Conservation (phyloP, 2,113 vertebrate genomes). For the Nycticebus coucang region DNA sequence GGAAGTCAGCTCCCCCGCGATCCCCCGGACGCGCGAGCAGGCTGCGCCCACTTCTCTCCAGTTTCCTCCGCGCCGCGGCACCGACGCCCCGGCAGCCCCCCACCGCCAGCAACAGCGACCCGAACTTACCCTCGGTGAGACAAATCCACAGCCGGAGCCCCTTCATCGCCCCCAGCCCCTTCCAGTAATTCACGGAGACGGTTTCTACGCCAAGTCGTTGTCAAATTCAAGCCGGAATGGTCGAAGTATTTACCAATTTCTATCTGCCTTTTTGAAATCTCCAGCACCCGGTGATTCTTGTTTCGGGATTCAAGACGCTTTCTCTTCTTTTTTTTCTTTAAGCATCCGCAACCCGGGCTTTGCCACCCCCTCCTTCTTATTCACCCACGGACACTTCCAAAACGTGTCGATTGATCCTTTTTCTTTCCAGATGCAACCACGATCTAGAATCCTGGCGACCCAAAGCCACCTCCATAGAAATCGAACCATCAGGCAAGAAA, state of each 20-base stretch:
- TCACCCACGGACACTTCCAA: slow-evolving; percentile 84
- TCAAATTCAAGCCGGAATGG: slow-evolving; percentile 72
- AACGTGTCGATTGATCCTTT: slow-evolving; percentile 80
- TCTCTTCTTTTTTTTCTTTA: slow-evolving; percentile 31
- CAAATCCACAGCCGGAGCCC: slow-evolving; percentile 18
- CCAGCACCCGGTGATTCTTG: slow-evolving; percentile 48
- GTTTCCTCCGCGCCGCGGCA: background rate
- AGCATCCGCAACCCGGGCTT: slow-evolving; percentile 71
- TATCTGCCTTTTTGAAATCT: slow-evolving; percentile 67
- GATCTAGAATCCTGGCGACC: slow-evolving; percentile 79
- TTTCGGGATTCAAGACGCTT: slow-evolving; percentile 59
- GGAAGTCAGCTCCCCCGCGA: background rate
- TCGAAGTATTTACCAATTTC: slow-evolving; percentile 87
- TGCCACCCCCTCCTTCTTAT: background rate
- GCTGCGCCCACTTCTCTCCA: background rate
- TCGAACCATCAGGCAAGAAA: slow-evolving; percentile 87
- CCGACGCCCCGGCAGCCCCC: slow-evolving; percentile 15
- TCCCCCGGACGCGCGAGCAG: slow-evolving; percentile 32
- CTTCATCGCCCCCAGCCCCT: slow-evolving; percentile 43
- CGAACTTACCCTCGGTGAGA: slow-evolving; percentile 54
- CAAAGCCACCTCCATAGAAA: slow-evolving; percentile 85
- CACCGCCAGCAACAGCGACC: background rate
- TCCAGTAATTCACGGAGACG: slow-evolving; percentile 64
- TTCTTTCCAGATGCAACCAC: slow-evolving; percentile 73
- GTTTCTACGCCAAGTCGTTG: slow-evolving; percentile 47